phyloP scores from a whole-genome alignment of 2,113 vertebrate species.

The Xiphorhynchus elegans region DNA sequence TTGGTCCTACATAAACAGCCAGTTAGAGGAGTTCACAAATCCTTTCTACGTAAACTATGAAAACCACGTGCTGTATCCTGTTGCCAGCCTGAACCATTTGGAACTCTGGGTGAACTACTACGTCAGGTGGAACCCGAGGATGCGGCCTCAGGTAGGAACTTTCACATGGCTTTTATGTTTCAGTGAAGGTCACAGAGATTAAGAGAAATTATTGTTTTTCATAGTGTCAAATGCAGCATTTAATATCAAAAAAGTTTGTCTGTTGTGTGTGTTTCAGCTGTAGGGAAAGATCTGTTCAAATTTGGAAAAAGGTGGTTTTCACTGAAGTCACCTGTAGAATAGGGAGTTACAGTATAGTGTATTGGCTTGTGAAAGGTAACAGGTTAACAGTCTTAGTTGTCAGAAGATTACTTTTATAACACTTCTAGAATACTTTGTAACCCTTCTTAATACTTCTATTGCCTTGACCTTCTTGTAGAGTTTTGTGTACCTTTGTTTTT shows the following conservation, averaged over 20 bases:
- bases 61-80: conserved; percentile 91
- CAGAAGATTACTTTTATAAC: not conserved
- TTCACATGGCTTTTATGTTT: fast-evolving
- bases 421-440: not conserved
- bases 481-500: not conserved
- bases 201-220: fast-evolving
- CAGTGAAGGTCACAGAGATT: not conserved
- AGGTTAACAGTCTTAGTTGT: not conserved
- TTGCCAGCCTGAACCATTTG: conserved; percentile 89
- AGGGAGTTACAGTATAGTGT: not conserved
- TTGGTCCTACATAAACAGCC: conserved; percentile 96
- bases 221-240: not conserved
- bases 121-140: conserved; percentile 92
- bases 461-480: not conserved
- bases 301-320: not conserved
- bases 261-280: not conserved
- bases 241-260: not conserved
- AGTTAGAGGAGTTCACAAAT: conserved; percentile 92
- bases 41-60: conserved; percentile 94
- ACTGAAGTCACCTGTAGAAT: not conserved
- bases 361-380: not conserved
- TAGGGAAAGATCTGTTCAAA: not conserved
- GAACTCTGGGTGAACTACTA: conserved; percentile 95
- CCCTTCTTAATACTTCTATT: not conserved
- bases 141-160: conserved; percentile 89